phyloP scores from a whole-genome alignment of 2,113 vertebrate genomes.

The Zeus faber region DNA sequence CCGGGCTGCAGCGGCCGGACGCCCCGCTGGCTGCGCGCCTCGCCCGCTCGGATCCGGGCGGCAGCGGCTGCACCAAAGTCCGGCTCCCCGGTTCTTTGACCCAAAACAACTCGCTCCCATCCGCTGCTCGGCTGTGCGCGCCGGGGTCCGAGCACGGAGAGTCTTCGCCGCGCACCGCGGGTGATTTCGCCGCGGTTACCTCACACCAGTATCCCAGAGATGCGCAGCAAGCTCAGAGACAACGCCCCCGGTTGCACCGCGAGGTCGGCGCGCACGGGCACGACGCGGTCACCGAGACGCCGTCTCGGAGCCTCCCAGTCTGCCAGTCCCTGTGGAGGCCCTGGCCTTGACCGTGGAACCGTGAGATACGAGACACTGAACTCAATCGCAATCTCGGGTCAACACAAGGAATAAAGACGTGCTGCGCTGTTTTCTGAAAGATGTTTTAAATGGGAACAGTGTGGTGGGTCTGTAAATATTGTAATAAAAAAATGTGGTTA shows the following conservation, averaged over 20 bases:
- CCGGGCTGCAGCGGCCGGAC: conserved; percentile 36
- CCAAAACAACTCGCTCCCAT: background rate
- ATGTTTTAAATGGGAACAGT: conserved; percentile 20
- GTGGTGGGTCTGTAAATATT: conserved; percentile 26
- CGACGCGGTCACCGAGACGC: background rate
- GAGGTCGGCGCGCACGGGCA: background rate
- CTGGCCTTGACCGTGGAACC: conserved; percentile 6
- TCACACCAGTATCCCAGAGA: background rate
- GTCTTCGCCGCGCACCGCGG: background rate
- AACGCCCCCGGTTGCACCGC: background rate
- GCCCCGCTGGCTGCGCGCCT: conserved; percentile 12
- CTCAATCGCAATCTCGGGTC: no score
- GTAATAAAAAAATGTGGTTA: conserved; percentile 13
- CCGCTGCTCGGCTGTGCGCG: background rate
- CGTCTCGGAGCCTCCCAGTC: background rate
- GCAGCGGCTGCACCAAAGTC: background rate
- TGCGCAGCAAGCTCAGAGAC: background rate
- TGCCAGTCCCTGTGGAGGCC: conserved; percentile 18
- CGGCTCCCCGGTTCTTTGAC: background rate
- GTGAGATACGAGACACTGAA: background rate
- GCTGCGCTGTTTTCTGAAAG: no score
- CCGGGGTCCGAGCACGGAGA: background rate
- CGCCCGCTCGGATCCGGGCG: background rate
- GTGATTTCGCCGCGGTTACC: background rate
- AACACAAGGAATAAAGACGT: no score